Evolutionary conservation across 2,797 vertebrate species (phyloP).

Genomic region (Gallinago stenura): DNA sequence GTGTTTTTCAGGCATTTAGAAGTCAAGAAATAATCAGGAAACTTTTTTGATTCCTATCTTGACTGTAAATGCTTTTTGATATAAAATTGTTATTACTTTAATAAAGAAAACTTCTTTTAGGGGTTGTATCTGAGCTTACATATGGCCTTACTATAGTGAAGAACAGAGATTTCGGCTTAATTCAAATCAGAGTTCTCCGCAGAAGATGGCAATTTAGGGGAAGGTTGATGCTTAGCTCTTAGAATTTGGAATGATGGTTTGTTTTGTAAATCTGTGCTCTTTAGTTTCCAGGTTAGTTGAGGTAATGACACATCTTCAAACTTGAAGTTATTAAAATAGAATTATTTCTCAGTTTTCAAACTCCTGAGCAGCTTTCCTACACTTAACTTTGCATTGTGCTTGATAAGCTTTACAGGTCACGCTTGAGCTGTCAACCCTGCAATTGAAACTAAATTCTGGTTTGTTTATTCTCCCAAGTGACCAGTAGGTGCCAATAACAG

Average conservation of each 20-base stretch:
- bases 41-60: background rate
- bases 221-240: background rate
- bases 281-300: background rate
- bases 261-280: background rate
- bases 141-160: background rate
- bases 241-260: background rate
- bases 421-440: background rate
- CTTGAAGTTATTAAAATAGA: background rate
- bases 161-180: background rate
- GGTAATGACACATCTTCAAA: background rate
- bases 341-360: conserved; percentile 10
- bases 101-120: background rate
- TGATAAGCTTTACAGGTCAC: background rate
- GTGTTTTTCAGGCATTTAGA: background rate
- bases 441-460: background rate
- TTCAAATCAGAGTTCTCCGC: background rate
- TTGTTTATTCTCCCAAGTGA: conserved; percentile 2
- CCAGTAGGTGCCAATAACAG: conserved; percentile 26
- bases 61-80: background rate
- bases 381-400: conserved; percentile 1
- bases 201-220: background rate
- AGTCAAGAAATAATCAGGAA: background rate
- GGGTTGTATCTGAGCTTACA: background rate
- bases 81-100: background rate
- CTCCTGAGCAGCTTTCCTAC: background rate